Conservation (phyloP, 2,113 vertebrate species). For the Mola mola region DNA sequence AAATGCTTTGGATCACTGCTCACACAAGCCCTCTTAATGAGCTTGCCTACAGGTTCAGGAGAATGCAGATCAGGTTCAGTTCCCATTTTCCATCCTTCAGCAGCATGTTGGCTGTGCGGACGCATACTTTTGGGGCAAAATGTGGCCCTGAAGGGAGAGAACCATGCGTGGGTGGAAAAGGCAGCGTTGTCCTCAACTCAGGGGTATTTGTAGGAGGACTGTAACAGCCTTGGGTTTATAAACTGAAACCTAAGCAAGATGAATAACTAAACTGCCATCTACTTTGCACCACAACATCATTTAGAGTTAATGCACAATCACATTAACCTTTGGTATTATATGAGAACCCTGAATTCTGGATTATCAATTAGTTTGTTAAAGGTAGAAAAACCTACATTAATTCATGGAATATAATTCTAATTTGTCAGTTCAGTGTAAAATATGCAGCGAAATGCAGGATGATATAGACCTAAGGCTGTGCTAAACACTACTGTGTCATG, state of each 20-base stretch:
- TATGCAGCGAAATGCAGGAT: no score
- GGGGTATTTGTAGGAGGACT: constrained; percentile 26
- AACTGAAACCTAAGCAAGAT: constrained; percentile 44
- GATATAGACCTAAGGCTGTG: no score
- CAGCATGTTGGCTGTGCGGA: constrained; percentile 66
- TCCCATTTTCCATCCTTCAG: constrained; percentile 71
- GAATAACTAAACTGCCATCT: constrained; percentile 55
- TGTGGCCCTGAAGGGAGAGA: constrained; percentile 46
- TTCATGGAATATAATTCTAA: no score
- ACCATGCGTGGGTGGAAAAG: constrained; percentile 53
- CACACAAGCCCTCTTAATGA: constrained; percentile 62
- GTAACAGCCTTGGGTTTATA: constrained; percentile 36
- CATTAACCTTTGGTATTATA: neutral
- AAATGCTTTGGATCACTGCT: constrained; percentile 53
- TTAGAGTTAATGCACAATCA: constrained; percentile 32
- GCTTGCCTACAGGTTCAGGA: constrained; percentile 20
- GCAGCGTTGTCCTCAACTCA: constrained; percentile 48
- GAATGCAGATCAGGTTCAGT: constrained; percentile 50
- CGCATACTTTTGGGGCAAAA: constrained; percentile 72
- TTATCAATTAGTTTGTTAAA: no score
- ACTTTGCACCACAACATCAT: constrained; percentile 8
- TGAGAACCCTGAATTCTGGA: neutral
- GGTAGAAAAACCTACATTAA: no score
- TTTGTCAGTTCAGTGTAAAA: no score
- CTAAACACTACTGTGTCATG: no score